phyloP scores from a whole-genome alignment of 2,113 vertebrate genomes.

The Numida meleagris region DNA sequence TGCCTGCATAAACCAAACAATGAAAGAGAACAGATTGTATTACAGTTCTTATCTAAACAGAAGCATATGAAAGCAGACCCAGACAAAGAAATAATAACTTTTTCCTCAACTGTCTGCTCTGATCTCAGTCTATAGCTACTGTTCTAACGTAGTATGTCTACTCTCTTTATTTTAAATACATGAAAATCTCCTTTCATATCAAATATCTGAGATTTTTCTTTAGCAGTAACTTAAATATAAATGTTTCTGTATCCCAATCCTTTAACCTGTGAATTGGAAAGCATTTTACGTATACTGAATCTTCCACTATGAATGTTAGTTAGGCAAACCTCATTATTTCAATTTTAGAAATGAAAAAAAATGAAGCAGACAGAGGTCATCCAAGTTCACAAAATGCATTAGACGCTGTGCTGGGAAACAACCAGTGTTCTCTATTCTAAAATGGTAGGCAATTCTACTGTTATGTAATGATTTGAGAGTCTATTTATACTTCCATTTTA shows the following conservation, averaged over 20 bases:
- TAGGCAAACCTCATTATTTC: not conserved
- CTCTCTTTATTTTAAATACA: not conserved
- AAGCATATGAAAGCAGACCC: not conserved
- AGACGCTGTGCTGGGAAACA: not conserved
- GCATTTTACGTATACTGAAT: not conserved
- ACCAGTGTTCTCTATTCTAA: not conserved
- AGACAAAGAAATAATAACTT: not conserved
- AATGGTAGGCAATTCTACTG: not conserved
- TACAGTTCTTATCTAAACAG: constrained; percentile 38
- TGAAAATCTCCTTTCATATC: not conserved
- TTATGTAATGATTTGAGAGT: not conserved
- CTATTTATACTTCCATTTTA: not conserved
- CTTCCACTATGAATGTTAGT: not conserved
- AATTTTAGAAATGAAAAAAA: not conserved
- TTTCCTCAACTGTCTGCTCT: not conserved
- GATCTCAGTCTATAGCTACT: not conserved
- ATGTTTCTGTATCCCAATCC: not conserved
- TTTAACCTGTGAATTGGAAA: not conserved
- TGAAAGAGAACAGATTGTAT: constrained; percentile 30
- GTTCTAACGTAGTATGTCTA: not conserved
- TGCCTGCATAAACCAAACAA: constrained; percentile 80
- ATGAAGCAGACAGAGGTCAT: not conserved
- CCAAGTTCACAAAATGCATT: not conserved
- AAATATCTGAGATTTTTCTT: not conserved
- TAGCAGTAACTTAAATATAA: not conserved